Evolutionary conservation across 2,113 vertebrate species (phyloP).

Genomic region (Rhineura floridana): DNA sequence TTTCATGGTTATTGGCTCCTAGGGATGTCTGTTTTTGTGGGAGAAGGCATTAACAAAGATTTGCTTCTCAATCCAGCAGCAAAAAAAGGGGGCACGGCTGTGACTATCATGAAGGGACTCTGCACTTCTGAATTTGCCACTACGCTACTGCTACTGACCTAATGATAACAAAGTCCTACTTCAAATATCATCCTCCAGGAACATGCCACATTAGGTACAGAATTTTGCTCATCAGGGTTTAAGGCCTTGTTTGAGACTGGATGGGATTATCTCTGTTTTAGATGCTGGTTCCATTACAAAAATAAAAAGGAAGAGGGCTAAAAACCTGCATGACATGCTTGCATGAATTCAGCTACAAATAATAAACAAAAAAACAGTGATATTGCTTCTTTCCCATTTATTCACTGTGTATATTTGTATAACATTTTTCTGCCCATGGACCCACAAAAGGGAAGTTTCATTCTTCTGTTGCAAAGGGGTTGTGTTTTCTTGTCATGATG

Average conservation of each 20-base stretch:
- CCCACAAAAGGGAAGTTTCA: not conserved
- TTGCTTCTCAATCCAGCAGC: too few relatives aligned
- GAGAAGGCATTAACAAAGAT: too few relatives aligned
- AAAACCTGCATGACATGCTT: not conserved
- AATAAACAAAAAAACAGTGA: not conserved
- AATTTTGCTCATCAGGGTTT: slow-evolving; percentile 49
- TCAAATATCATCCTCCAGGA: slow-evolving; percentile 62
- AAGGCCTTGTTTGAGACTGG: slow-evolving; percentile 18
- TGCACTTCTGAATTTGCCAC: too few relatives aligned
- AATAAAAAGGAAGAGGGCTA: slow-evolving; percentile 2
- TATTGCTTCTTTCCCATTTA: not conserved
- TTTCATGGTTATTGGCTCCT: too few relatives aligned
- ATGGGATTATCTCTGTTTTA: not conserved
- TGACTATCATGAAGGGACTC: too few relatives aligned
- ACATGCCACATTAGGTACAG: slow-evolving; percentile 35
- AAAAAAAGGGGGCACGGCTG: too few relatives aligned
- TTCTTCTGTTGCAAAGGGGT: not conserved
- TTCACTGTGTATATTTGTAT: not conserved
- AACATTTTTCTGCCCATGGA: not conserved
- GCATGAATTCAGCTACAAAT: not conserved
- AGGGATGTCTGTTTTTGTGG: too few relatives aligned
- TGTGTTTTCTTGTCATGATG: not conserved
- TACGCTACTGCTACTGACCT: not conserved
- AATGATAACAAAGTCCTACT: slow-evolving; percentile 28
- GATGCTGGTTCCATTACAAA: not conserved